Evolutionary conservation across 64 coral and sea anemone genomes (phyloP), one percentile per base, ranked within the genome.

Genomic region (Montipora sp.): DNA sequence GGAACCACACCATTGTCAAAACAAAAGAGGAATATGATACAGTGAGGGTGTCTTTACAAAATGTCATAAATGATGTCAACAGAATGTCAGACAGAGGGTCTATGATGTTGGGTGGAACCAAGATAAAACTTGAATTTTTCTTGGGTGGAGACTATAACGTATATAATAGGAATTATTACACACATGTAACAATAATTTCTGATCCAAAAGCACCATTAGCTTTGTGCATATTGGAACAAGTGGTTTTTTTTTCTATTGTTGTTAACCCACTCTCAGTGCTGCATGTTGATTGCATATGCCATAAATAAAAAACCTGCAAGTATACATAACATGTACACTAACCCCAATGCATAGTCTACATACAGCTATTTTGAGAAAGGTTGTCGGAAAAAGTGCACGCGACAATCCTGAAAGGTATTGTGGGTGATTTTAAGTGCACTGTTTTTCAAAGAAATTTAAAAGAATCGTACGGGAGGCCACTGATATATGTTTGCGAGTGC

Each of bases 101-200:
- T 60, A 84, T 94, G 36, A 59, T 83, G 47, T 58, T 94, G 20
- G 92, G 72, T 93, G 84, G 85, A 19, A 80, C 51, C 20, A 93
- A 67, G 24, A 79, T 93, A 63, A 76, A 75, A 48, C 70, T 93
- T 47, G 78, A 93, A 77, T 78, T 88, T 81, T 88, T 36, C 68
- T 78, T 93, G 7, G 83, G 91, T 70, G 91, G 91, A 67, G 91
- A 93, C 80, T 93, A 93, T 77, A 93, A 93, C 83, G 91, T 87
- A 51, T 79, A 59, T 80, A 65, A 70, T 85, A 61, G 45, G 21
- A 85, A 43, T 61, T 63, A 8, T 61, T 12, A 61, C 59, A 63
- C 60, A 65, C 63, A 66, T 66, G 61, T 66, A 66, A 66, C 61
- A 66, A 66, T 66, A 66, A 3, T 55, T 55, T n/a, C 15, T 66